Percentiles rank a stretch among this genome's conserved stretches.
These are phyloP conservation scores for Lithophane ornitopus DNA, from an alignment of 2,888 invertebrate species.

Conservation along the genomic window DNA sequence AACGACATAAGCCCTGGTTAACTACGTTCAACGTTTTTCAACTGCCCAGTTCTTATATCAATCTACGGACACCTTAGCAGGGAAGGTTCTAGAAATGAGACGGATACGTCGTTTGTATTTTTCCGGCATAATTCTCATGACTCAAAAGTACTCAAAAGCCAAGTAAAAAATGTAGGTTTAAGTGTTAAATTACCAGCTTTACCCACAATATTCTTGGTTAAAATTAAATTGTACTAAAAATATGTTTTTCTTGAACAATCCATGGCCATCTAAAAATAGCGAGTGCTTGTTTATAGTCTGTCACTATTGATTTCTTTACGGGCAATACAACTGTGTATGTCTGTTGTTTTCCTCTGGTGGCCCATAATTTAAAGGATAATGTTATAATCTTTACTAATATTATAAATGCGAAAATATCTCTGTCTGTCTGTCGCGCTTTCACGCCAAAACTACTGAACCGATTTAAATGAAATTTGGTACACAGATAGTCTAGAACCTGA, in stretches of 20 bases:
- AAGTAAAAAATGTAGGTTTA: constrained; percentile 24
- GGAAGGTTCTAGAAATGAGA: constrained; percentile 9
- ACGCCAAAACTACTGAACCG: no score
- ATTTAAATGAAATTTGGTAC: no score
- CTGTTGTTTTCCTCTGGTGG: background rate
- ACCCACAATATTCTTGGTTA: constrained; percentile 11
- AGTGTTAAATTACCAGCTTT: constrained; percentile 17
- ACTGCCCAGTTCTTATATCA: background rate
- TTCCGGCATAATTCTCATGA: constrained; percentile 4
- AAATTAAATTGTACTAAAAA: constrained; percentile 39
- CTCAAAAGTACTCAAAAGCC: background rate
- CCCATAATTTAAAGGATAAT: background rate
- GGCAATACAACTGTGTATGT: background rate
- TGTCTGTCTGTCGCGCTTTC: no score
- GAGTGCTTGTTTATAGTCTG: background rate
- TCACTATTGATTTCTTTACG: constrained; percentile 5
- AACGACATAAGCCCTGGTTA: no score
- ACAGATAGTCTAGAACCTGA: no score
- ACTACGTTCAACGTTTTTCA: background rate
- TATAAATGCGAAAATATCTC: no score
- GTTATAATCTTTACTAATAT: no score
- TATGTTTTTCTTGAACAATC: constrained; percentile 34
- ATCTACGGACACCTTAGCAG: background rate
- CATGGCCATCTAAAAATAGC: constrained; percentile 55
- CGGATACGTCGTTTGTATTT: background rate